Percentiles rank a stretch among this genome's conserved stretches.
phyloP scores from a whole-genome alignment of 2,888 invertebrate species.

The Standfussiana lucernea region DNA sequence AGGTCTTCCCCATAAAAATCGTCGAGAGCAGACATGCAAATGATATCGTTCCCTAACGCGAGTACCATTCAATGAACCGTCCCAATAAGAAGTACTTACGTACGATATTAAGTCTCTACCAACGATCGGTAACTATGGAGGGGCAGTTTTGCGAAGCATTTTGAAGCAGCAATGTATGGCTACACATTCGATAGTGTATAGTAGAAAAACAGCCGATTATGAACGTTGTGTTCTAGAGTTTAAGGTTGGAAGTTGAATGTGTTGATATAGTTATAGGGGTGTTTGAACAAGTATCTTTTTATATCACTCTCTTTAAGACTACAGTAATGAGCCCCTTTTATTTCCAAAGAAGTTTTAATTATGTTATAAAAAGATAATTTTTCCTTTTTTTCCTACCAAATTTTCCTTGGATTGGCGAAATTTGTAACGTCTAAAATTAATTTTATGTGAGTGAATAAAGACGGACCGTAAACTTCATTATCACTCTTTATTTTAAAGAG shows the following conservation, averaged over 20 bases:
- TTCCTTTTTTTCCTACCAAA: conserved; percentile 46
- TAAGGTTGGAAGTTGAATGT: conserved; percentile 28
- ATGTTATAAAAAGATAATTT: conserved; percentile 72
- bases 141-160: conserved; percentile 43
- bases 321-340: conserved; percentile 67
- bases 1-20: conserved; percentile 51
- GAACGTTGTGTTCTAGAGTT: background rate
- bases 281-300: conserved; percentile 37
- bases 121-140: conserved; percentile 55
- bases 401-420: conserved; percentile 63
- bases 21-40: conserved; percentile 62
- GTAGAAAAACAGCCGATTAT: conserved; percentile 7
- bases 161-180: conserved; percentile 47
- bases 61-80: conserved; percentile 50
- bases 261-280: background rate
- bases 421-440: conserved; percentile 65
- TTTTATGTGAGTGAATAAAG: conserved; percentile 66
- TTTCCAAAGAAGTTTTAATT: conserved; percentile 72
- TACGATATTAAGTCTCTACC: conserved; percentile 28
- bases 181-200: conserved; percentile 23
- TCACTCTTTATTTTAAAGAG: conserved; percentile 50
- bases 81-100: conserved; percentile 33
- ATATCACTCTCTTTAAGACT: conserved; percentile 49
- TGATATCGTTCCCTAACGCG: conserved; percentile 57
- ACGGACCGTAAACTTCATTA: conserved; percentile 63